Evolutionary conservation across 1,140 invertebrate genomes (phyloP).

Genomic region (Elysia chlorotica): DNA sequence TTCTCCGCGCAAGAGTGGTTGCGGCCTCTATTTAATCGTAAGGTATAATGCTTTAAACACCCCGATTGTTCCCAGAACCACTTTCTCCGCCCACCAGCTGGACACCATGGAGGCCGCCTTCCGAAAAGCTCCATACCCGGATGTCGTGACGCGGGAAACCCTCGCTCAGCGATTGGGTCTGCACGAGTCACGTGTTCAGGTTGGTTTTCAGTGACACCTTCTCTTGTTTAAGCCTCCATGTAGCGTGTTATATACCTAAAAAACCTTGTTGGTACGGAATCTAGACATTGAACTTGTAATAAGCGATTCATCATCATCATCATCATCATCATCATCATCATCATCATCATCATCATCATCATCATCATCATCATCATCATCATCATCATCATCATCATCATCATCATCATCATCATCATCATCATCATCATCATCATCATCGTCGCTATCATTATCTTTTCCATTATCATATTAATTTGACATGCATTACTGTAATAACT

Average conservation of each 20-base stretch:
- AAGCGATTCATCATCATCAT: background rate
- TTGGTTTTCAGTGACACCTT: background rate
- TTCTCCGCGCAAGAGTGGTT: no score
- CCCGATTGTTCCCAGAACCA: no score
- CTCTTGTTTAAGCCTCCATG: no score
- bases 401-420: background rate
- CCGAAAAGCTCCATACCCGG: constrained; percentile 92
- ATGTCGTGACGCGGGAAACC: constrained; percentile 94
- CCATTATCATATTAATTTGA: no score
- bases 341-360: background rate
- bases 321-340: background rate
- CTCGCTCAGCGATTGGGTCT: constrained; percentile 86
- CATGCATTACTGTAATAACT: background rate
- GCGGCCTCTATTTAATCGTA: no score
- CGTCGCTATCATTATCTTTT: no score
- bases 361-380: background rate
- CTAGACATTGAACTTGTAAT: background rate
- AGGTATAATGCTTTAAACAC: no score
- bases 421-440: no score
- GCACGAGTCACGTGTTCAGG: constrained; percentile 92
- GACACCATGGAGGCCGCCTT: constrained; percentile 94
- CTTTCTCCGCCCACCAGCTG: constrained; percentile 93
- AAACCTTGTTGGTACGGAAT: no score
- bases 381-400: background rate
- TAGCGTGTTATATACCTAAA: no score